Base-by-base conservation (phyloP, 2,888 invertebrate genomes). In the Microplitis manilae region DNA sequence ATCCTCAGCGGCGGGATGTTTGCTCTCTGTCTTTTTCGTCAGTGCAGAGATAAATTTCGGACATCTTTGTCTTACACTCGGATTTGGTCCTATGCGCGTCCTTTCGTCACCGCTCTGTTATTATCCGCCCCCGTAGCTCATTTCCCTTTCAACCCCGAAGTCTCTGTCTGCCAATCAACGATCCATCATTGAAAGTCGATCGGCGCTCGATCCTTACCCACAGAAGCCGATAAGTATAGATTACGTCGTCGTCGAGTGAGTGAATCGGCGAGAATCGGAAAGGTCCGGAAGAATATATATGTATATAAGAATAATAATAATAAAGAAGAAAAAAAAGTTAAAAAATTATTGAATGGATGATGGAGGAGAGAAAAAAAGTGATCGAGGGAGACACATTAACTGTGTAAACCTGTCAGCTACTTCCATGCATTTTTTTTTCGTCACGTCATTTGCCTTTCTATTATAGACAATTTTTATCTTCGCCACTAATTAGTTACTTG, bases 111-210 rank as follows among this genome's bases (percentile, higher is more conserved):
- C 89, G 89, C 89, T 89, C 89, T 89, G 88, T 90, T 87, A 90
- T 90, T 90, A 89, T 88, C 87, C 88, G 86, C 89, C 89, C 88
- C 86, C 89, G 84, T 87, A 84, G 84, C 84, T 87, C 84, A 88
- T 89, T 89, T 89, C 86, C 87, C 87, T 88, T 87, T 88, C 86
- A 86, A 87, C 88, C 86, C 87, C 84, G 81, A 81, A 81, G 81
- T 84, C 78, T 69, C 64, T 62, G 74, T 78, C 85, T 87, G 88
- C 88, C 89, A 88, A 88, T 90, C 89, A 87, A 84, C 84, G 85
- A 88, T 89, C 86, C 87, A 87, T 89, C 89, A 88, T 87, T 86
- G 83, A 81, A 83, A 84, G 85, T 84, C 86, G 85, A 86, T 87
- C 83, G 83, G 72, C 8, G 83, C 74, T 77, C 75, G 73, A 79